These are phyloP conservation scores for Crotalus helleri DNA, from an alignment of 2,113 vertebrate genomes.

Conservation along the genomic window DNA sequence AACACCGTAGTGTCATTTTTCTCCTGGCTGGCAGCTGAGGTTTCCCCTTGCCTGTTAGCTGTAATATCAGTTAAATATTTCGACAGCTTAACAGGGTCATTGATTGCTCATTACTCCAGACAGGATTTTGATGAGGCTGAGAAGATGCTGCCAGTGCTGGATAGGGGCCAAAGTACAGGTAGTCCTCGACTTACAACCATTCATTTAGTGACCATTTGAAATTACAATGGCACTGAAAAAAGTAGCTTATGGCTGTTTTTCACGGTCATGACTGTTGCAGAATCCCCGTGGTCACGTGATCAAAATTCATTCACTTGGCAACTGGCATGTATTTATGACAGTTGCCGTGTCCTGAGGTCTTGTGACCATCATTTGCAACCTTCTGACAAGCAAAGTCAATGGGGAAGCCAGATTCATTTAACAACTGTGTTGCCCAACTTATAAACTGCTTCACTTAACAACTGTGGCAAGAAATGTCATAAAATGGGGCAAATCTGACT, in stretches of 20 bases:
- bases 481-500: neutral
- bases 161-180: neutral
- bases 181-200: neutral
- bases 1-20: neutral
- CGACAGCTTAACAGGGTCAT: conserved; percentile 22
- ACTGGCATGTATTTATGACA: neutral
- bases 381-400: neutral
- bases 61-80: conserved; percentile 29
- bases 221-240: neutral
- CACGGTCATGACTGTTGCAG: neutral
- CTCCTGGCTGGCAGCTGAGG: neutral
- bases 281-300: neutral
- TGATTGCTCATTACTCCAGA: conserved; percentile 10
- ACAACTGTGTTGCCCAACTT: neutral
- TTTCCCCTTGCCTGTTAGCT: neutral
- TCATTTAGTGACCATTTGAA: neutral
- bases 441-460: neutral
- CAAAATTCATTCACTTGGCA: neutral
- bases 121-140: neutral
- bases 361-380: neutral
- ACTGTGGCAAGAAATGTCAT: neutral
- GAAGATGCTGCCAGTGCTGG: neutral
- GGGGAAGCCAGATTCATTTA: neutral
- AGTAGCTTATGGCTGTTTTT: neutral
- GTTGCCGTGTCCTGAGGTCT: neutral